Percentiles rank a stretch among this genome's conserved stretches.
These are phyloP conservation scores for Drosophila siamana DNA, from an alignment of 2,888 invertebrate genomes.

Conservation along the genomic window DNA sequence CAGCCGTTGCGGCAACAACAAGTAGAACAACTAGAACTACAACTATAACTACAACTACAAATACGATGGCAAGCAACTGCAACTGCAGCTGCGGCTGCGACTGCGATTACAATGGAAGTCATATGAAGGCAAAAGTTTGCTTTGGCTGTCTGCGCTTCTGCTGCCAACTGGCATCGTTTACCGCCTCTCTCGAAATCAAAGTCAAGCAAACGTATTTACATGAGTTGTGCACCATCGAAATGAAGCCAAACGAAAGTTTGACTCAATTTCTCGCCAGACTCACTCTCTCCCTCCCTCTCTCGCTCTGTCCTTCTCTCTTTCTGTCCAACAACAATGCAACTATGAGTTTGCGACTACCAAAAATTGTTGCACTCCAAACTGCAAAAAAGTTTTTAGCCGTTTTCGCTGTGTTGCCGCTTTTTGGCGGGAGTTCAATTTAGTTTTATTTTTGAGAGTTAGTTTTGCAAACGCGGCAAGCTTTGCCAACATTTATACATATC, in stretches of 20 bases:
- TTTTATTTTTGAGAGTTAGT: conserved; percentile 40
- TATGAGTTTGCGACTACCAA: conserved; percentile 46
- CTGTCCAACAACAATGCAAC: conserved; percentile 11
- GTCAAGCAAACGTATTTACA: conserved; percentile 74
- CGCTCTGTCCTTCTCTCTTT: background rate
- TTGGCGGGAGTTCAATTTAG: conserved; percentile 57
- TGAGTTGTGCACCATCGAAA: conserved; percentile 61
- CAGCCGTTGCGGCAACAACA: conserved; percentile 33
- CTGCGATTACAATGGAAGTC: conserved; percentile 35
- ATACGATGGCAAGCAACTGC: too few relatives aligned
- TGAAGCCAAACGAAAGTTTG: conserved; percentile 66
- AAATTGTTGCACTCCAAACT: conserved; percentile 64
- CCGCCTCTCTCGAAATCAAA: conserved; percentile 68
- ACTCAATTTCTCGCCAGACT: conserved; percentile 54
- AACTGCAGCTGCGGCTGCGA: conserved; percentile 23
- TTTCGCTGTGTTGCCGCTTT: conserved; percentile 17
- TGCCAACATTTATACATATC: conserved; percentile 1
- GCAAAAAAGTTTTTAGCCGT: conserved; percentile 53
- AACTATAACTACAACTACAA: conserved; percentile 14
- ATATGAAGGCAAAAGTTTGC: conserved; percentile 63
- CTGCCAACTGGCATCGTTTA: conserved; percentile 76
- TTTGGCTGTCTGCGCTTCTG: conserved; percentile 47
- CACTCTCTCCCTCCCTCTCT: background rate
- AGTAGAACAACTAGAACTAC: background rate
- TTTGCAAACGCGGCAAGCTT: background rate